Evolutionary conservation across 2,113 vertebrate species (phyloP), one percentile per base, ranked within the genome.

Genomic region (Sisor rabdophorus): DNA sequence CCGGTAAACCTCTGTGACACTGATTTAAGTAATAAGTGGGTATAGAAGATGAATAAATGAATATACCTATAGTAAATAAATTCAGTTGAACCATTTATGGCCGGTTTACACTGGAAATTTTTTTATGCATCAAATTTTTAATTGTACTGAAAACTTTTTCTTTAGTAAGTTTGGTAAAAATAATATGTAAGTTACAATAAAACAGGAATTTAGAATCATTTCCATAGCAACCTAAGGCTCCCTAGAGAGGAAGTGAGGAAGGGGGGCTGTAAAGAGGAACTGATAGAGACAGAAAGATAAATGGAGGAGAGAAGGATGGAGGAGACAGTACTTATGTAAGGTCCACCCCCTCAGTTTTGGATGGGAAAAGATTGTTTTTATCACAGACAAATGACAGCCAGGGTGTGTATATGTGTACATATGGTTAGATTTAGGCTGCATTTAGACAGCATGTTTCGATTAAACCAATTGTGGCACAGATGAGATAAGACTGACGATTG

Each of bases 201-300:
- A 68, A 28, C 40, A 59, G 58, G 47, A 72, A 61, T 76, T 71
- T 17, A 53, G 52, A 68, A 69, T 60, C n/a, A 53, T 82, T 82
- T 53, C 78, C 78, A 82, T 82, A 70, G 75, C 71, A 82, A 82
- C 78, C 30, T 16, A 7, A 52, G 56, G 36, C 26, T 26, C 32
- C 48, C 56, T 44, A 53, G 71, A 54, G 63, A 53, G 44, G 8
- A 63, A 63, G 48, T 71, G 48, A 63, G 58, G 26, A 55, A 26
- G 56, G 36, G 26, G 30, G 67, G 76, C 47, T 61, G 30, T 44
- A 53, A 68, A n/a, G 77, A 76, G 54, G 55, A 68, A 70, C 11
- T 15, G 70, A 64, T 71, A 74, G 55, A 48, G 12, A 44, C 76
- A 47, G 53, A 68, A 20, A 71, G 68, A 11, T 52, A 56, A 24